Percentiles rank a stretch among this genome's conserved stretches.
These are phyloP conservation scores for Napeogenes inachia DNA, from an alignment of 2,888 invertebrate species.

Conservation along the genomic window DNA sequence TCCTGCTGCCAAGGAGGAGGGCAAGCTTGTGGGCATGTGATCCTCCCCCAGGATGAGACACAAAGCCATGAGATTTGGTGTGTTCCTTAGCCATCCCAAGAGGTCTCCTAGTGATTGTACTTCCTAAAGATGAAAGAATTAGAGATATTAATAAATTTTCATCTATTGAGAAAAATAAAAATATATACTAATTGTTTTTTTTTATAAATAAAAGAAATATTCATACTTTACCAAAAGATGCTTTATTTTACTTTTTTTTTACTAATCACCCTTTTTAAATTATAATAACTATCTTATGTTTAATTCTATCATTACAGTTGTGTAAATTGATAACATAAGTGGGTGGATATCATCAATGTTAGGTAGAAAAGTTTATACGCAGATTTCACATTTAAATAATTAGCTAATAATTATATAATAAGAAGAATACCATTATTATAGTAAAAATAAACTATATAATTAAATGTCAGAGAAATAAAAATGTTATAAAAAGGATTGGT, in stretches of 20 bases:
- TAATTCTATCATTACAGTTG: neutral
- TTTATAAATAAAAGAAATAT: too few relatives aligned
- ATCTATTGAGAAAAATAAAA: too few relatives aligned
- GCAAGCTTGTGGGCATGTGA: slow-evolving; percentile 58
- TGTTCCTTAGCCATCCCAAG: slow-evolving; percentile 68
- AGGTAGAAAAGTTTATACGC: neutral
- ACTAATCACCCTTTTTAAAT: neutral
- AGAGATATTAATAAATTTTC: too few relatives aligned
- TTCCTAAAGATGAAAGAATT: slow-evolving; percentile 45
- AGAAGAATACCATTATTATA: too few relatives aligned
- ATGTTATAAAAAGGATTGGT: too few relatives aligned
- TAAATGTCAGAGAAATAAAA: too few relatives aligned
- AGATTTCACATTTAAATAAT: too few relatives aligned
- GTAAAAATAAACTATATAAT: too few relatives aligned
- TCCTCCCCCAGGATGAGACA: slow-evolving; percentile 69
- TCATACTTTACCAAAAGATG: too few relatives aligned
- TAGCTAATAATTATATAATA: too few relatives aligned
- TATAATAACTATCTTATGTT: neutral
- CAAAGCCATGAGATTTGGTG: slow-evolving; percentile 65
- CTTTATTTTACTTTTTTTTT: too few relatives aligned
- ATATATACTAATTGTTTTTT: too few relatives aligned
- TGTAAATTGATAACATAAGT: slow-evolving; percentile 7
- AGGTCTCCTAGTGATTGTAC: slow-evolving; percentile 64
- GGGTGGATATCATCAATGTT: slow-evolving; percentile 12
- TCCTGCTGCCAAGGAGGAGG: slow-evolving; percentile 59